phyloP scores from a whole-genome alignment of 2,888 invertebrate species.

The Balanococcus diminutus region DNA sequence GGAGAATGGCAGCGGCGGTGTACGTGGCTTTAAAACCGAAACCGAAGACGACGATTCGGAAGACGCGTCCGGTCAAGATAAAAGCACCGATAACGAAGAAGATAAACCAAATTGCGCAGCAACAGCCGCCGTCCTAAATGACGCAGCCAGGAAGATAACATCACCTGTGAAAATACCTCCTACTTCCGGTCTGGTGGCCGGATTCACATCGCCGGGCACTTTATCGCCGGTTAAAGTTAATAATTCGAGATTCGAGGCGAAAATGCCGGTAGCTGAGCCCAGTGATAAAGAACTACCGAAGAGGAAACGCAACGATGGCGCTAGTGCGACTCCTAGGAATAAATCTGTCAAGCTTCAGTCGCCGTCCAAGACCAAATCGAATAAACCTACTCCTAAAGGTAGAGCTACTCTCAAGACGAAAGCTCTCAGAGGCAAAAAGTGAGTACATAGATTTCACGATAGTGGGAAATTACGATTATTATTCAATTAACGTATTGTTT shows the following conservation, averaged over 20 bases:
- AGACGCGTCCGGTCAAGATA: not conserved
- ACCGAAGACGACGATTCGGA: constrained; percentile 44
- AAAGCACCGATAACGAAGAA: constrained; percentile 51
- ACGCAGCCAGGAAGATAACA: not conserved
- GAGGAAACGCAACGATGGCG: not conserved
- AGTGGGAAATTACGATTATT: not conserved
- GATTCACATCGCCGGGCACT: not conserved
- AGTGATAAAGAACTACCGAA: not conserved
- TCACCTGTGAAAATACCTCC: not conserved
- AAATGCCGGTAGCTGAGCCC: not conserved
- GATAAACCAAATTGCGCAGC: not conserved
- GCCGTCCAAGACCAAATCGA: not conserved
- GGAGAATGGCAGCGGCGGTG: not conserved
- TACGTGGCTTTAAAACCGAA: not conserved
- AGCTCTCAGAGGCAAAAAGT: constrained; percentile 41
- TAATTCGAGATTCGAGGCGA: not conserved
- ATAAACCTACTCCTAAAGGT: constrained; percentile 8
- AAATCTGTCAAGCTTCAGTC: not conserved
- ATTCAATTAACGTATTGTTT: not conserved
- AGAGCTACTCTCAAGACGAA: constrained; percentile 42
- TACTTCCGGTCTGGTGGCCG: not conserved
- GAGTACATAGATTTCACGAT: not conserved
- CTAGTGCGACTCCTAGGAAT: constrained; percentile 16
- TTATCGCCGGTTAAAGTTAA: constrained; percentile 36
- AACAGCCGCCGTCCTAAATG: no score